Evolutionary conservation across 2,797 vertebrate species (phyloP).

Genomic region (Falco berigora): DNA sequence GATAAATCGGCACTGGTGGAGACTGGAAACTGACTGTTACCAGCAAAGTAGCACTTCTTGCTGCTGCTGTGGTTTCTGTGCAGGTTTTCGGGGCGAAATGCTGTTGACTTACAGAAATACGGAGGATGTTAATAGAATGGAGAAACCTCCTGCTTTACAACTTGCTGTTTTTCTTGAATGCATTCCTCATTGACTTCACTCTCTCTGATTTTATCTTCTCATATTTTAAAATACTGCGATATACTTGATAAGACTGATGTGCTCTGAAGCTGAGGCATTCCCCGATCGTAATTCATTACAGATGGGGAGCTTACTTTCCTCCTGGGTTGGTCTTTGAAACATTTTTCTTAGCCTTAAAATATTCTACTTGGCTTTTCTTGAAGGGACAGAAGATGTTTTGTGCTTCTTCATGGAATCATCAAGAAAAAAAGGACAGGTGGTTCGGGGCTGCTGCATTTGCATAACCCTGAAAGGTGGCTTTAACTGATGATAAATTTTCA

Average conservation of each 20-base stretch:
- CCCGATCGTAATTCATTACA: neutral
- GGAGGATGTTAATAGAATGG: neutral
- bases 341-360: constrained; percentile 5
- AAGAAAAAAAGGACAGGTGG: neutral
- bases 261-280: constrained; percentile 14
- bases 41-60: neutral
- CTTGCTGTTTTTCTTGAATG: neutral
- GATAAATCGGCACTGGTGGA: neutral
- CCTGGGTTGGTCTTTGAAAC: neutral
- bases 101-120: neutral
- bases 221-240: constrained; percentile 1
- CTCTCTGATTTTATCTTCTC: neutral
- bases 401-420: neutral
- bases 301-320: constrained; percentile 6
- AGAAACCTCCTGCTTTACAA: neutral
- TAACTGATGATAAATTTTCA: constrained; percentile 35
- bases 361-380: neutral
- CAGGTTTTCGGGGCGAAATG: neutral
- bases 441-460: constrained; percentile 14
- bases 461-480: constrained; percentile 31
- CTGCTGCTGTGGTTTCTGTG: neutral
- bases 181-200: neutral
- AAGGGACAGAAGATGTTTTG: neutral
- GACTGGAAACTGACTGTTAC: neutral
- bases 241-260: constrained; percentile 29